Conservation (phyloP, 2,888 invertebrate genomes). For the Tachina lurida region DNA sequence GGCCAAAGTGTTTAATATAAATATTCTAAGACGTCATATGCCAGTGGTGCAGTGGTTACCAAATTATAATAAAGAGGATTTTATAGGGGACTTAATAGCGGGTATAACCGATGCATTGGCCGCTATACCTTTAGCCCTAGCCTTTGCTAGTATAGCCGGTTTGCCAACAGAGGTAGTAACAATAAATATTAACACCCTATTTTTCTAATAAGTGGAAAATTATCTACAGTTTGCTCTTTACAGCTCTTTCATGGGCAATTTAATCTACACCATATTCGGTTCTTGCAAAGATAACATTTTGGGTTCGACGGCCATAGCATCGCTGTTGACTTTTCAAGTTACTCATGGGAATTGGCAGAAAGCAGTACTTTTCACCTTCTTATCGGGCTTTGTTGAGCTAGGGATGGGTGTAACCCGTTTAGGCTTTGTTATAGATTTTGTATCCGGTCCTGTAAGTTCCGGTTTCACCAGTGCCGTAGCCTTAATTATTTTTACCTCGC, state of each 20-base stretch:
- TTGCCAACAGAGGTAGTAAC: slow-evolving; percentile 86
- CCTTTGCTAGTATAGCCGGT: slow-evolving; percentile 91
- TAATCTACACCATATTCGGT: slow-evolving; percentile 94
- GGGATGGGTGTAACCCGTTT: slow-evolving; percentile 92
- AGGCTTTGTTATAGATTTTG: slow-evolving; percentile 94
- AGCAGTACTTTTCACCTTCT: slow-evolving; percentile 89
- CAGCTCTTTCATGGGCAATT: slow-evolving; percentile 94
- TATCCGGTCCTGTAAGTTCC: slow-evolving; percentile 94
- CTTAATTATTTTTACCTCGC: slow-evolving; percentile 93
- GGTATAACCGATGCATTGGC: slow-evolving; percentile 92
- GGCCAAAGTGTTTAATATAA: slow-evolving; percentile 86
- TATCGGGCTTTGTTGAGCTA: slow-evolving; percentile 90
- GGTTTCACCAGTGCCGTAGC: slow-evolving; percentile 96
- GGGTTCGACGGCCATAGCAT: slow-evolving; percentile 96
- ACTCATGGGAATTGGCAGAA: slow-evolving; percentile 86
- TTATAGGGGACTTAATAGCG: slow-evolving; percentile 94
- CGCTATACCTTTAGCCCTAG: slow-evolving; percentile 90
- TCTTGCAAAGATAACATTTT: slow-evolving; percentile 96
- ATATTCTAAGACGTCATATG: slow-evolving; percentile 88
- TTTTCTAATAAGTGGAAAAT: slow-evolving; percentile 39
- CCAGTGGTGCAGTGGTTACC: slow-evolving; percentile 92
- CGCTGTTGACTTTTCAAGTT: slow-evolving; percentile 92
- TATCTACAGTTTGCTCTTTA: slow-evolving; percentile 92
- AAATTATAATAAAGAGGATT: slow-evolving; percentile 87
- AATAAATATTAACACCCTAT: background rate